Conservation (phyloP, 2,113 vertebrate genomes). For the Erythrocercus mccallii region DNA sequence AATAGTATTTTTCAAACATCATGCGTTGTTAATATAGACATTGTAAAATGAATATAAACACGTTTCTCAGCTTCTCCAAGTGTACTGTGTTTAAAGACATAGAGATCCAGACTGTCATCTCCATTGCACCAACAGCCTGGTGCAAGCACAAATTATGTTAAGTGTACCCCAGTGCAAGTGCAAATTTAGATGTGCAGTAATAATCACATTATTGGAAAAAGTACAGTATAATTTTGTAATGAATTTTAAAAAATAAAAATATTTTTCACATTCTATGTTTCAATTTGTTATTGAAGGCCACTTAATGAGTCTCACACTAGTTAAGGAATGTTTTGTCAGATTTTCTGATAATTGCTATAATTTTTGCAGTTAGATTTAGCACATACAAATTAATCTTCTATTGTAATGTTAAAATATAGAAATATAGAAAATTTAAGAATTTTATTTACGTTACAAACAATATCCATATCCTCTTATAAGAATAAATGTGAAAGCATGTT, state of each 20-base stretch:
- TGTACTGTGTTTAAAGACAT: background rate
- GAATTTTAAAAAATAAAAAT: background rate
- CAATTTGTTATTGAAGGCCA: background rate
- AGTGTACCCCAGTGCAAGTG: background rate
- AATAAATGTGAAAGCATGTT: background rate
- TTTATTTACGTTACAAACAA: background rate
- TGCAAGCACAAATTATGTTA: background rate
- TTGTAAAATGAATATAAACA: background rate
- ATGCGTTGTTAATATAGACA: background rate
- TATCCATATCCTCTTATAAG: background rate
- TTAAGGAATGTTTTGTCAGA: background rate
- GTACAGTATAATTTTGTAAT: background rate
- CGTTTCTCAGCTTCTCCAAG: background rate
- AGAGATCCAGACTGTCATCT: background rate
- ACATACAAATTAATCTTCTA: background rate
- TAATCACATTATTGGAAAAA: background rate
- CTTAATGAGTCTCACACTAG: background rate
- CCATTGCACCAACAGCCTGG: background rate
- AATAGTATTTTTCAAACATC: background rate
- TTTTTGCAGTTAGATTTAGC: background rate
- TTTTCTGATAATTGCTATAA: background rate
- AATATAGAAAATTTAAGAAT: background rate
- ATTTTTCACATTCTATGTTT: background rate
- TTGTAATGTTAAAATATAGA: background rate
- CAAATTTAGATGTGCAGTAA: background rate